These are phyloP conservation scores for Manacus vitellinus DNA, from an alignment of 2,113 vertebrate genomes.

Conservation along the genomic window DNA sequence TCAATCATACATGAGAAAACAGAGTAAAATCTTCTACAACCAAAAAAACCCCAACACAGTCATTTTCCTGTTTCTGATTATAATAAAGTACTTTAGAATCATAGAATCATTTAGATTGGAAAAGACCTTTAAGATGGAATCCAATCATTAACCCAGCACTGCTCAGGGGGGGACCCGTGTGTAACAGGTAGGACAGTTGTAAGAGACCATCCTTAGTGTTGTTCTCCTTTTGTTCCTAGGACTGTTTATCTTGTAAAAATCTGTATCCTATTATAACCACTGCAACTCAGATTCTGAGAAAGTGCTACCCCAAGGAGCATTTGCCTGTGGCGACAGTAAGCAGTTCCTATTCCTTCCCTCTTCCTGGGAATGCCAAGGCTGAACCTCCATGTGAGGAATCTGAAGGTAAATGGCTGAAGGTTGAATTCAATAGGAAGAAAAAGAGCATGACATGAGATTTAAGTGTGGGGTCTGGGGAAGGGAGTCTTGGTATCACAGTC, in stretches of 20 bases:
- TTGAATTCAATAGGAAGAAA: neutral
- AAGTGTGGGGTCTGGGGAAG: neutral
- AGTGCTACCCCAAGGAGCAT: conserved; percentile 80
- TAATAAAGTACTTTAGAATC: neutral
- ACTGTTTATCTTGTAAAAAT: conserved; percentile 66
- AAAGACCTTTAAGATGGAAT: neutral
- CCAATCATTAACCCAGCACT: neutral
- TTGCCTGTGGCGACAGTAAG: conserved; percentile 77
- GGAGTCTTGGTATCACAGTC: neutral
- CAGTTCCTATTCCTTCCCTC: conserved; percentile 79
- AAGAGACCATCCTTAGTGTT: neutral
- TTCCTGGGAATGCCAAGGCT: conserved; percentile 58
- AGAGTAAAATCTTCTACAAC: neutral
- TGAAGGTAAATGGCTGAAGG: conserved; percentile 55
- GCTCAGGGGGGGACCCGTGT: neutral
- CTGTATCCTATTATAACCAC: conserved; percentile 74
- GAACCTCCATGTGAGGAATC: neutral
- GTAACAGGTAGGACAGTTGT: neutral
- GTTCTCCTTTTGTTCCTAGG: conserved; percentile 67
- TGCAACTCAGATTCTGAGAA: conserved; percentile 83
- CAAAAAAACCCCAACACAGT: neutral
- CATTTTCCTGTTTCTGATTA: neutral
- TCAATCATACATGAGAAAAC: conserved; percentile 52
- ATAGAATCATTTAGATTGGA: neutral
- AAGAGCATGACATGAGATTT: neutral